Base-by-base conservation (phyloP, 2,113 vertebrate genomes). In the Turdus rufiventris region DNA sequence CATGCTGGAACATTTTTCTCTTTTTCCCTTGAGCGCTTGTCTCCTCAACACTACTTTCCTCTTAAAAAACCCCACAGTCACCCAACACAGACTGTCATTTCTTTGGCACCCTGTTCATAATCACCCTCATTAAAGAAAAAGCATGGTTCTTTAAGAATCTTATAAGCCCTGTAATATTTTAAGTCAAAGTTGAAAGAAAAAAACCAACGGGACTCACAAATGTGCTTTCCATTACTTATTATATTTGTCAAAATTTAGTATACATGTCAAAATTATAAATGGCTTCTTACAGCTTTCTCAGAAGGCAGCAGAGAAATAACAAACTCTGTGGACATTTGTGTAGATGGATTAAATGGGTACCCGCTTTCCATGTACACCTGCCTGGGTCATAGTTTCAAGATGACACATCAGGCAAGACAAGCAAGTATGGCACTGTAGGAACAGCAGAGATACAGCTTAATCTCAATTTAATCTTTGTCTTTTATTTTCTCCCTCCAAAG, bases 221-320 rank as follows among this genome's bases (percentile, higher is more conserved):
- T 73, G 47, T 86, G 86, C 50, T 92, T 91, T 83, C 79, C 42
- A 53, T 93, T 94, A 88, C 45, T 50, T 38, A 73, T 38, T 54
- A 50, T 61, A 33, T 75, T 53, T 77, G 58, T 80, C 54, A 93
- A 65, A 93, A 92, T 73, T 57, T 50, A 80, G 34, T 76, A 68
- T 70, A 76, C 38, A 54, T 61, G 79, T 80, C 91, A 83, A 54
- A 92, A 84, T 86, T 77, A 92, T 83, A 91, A 83, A 91, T 88
- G 54, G 40, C 23, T 83, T 81, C 56, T 91, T 77, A 62, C 20
- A 70, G 71, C 70, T 77, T 87, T 89, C 93, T 92, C 75, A 50
- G 71, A 82, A 34, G 56, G 60, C 68, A 89, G 72, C 72, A 96
- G 86, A 88, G 87, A 88, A 96, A 86, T 18, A 94, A 80, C 93